These are phyloP conservation scores for Nansenia antarctica DNA, from an alignment of 2,113 vertebrate genomes.

Conservation along the genomic window DNA sequence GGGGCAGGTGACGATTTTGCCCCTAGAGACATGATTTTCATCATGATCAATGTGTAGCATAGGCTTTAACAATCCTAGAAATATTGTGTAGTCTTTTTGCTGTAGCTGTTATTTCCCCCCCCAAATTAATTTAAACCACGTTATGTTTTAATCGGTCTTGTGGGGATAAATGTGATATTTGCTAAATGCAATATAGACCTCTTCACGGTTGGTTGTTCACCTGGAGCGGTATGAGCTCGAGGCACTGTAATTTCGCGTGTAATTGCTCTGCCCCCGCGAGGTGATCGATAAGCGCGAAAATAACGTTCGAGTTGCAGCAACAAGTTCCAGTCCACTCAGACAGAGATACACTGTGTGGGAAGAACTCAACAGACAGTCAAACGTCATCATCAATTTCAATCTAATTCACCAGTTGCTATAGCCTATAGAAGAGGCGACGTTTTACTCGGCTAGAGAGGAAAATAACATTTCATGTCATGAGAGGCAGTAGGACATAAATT, in stretches of 20 bases:
- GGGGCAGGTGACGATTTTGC: too few relatives aligned
- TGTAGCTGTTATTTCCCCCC: not conserved
- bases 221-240: not conserved
- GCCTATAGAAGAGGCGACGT: not conserved
- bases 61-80: too few relatives aligned
- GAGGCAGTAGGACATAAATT: conserved; percentile 33
- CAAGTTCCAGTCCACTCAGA: conserved; percentile 14
- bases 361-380: not conserved
- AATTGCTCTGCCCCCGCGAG: conserved; percentile 11
- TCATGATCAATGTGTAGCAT: too few relatives aligned
- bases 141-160: not conserved
- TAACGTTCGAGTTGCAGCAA: not conserved
- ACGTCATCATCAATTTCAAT: not conserved
- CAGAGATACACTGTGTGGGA: not conserved
- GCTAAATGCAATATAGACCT: not conserved
- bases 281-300: conserved; percentile 26
- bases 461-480: too few relatives aligned
- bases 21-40: too few relatives aligned
- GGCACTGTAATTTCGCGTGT: not conserved
- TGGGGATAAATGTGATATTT: not conserved
- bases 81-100: not conserved
- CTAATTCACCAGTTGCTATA: not conserved
- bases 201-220: too few relatives aligned
- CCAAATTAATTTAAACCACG: not conserved
- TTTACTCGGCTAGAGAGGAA: not conserved